Percentiles rank a stretch among this genome's conserved stretches.
Evolutionary conservation across 2,888 invertebrate genomes (phyloP).

Genomic region (Scotopteryx bipunctaria): DNA sequence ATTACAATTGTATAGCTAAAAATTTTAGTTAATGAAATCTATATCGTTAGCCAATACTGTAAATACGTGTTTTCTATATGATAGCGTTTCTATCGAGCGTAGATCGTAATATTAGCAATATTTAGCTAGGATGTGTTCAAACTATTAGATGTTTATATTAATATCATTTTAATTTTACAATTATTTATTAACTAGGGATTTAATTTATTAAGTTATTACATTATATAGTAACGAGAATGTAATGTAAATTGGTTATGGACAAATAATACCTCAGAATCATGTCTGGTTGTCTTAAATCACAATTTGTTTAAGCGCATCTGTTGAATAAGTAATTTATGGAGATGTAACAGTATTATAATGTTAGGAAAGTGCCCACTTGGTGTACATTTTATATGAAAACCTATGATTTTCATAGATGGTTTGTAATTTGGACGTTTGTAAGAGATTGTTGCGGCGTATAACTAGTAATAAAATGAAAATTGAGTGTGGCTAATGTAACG

Average conservation of each 20-base stretch:
- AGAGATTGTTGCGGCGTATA: slow-evolving; percentile 19
- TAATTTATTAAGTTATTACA: slow-evolving; percentile 71
- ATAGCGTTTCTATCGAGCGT: slow-evolving; percentile 71
- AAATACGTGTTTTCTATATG: slow-evolving; percentile 63
- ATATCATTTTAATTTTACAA: slow-evolving; percentile 65
- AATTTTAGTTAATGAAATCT: slow-evolving; percentile 54
- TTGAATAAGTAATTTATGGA: slow-evolving; percentile 26
- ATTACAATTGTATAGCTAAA: slow-evolving; percentile 59
- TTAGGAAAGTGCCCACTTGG: slow-evolving; percentile 27
- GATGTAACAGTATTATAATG: slow-evolving; percentile 37
- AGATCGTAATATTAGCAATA: slow-evolving; percentile 72
- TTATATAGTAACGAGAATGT: slow-evolving; percentile 47
- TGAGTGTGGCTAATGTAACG: slow-evolving; percentile 27
- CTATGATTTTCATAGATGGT: slow-evolving; percentile 17
- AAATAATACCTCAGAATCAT: slow-evolving; percentile 59
- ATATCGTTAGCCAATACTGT: slow-evolving; percentile 66
- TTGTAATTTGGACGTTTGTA: slow-evolving; percentile 20
- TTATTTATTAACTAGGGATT: slow-evolving; percentile 74
- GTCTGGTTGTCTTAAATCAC: slow-evolving; percentile 57
- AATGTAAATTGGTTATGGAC: slow-evolving; percentile 51
- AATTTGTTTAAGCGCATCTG: slow-evolving; percentile 39
- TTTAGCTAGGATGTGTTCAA: slow-evolving; percentile 82
- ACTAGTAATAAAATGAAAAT: slow-evolving; percentile 17
- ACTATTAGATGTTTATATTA: slow-evolving; percentile 66
- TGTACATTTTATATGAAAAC: slow-evolving; percentile 22